Conservation (phyloP, 1,140 invertebrate genomes). For the Campoletis sonorensis region DNA sequence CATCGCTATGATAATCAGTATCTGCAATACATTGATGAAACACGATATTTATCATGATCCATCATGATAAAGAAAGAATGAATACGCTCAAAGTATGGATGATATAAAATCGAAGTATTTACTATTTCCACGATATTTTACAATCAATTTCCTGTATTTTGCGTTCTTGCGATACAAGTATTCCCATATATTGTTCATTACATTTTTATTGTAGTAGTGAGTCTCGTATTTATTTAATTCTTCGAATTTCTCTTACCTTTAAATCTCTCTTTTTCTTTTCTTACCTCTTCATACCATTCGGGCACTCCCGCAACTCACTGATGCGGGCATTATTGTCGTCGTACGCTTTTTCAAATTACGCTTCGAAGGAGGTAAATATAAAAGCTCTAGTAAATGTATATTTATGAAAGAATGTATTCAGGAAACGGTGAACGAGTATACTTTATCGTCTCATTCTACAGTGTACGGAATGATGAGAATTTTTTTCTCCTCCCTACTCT, state of each 20-base stretch:
- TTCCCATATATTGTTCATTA: neutral
- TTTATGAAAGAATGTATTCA: neutral
- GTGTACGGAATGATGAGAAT: neutral
- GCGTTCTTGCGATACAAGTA: neutral
- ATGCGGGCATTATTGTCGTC: conserved; percentile 7
- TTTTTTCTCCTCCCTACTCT: too few species aligned
- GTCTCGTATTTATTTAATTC: neutral
- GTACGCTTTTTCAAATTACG: neutral
- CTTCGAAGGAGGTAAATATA: neutral
- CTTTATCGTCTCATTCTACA: neutral
- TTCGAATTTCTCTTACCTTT: neutral
- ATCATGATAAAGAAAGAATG: neutral
- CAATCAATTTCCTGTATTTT: neutral
- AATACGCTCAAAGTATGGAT: neutral
- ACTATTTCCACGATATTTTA: neutral
- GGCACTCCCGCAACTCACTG: neutral
- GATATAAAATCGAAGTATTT: neutral
- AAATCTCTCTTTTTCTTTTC: neutral
- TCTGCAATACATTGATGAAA: neutral
- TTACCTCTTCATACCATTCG: neutral
- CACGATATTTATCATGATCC: neutral
- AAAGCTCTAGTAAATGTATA: neutral
- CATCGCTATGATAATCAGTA: conserved; percentile 21
- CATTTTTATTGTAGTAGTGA: neutral
- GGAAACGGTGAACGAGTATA: neutral